These are phyloP conservation scores for Rhabdophis nuchalis DNA, from an alignment of 2,797 vertebrate genomes.

Conservation along the genomic window DNA sequence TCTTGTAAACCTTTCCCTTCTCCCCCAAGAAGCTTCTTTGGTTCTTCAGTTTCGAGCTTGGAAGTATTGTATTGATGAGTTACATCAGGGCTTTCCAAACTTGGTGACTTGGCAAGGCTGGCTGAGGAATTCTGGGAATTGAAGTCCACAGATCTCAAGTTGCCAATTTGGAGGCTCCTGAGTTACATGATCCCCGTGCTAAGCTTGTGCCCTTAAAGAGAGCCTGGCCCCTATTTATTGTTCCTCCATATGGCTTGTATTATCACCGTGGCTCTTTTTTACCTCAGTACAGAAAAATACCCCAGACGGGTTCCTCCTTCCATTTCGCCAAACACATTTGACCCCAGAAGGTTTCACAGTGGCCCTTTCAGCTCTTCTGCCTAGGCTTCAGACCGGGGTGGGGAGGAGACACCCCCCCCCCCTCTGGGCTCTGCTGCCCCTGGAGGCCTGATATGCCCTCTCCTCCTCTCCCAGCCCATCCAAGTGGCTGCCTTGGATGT, in stretches of 20 bases:
- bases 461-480: not conserved
- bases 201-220: not conserved
- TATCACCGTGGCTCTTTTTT: not conserved
- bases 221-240: not conserved
- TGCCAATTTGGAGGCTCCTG: not conserved
- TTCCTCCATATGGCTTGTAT: not conserved
- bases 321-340: not conserved
- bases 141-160: not conserved
- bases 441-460: not conserved
- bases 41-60: not conserved
- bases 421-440: not conserved
- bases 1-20: not conserved
- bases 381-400: not conserved
- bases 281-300: not conserved
- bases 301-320: not conserved
- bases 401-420: not conserved
- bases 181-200: not conserved
- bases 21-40: not conserved
- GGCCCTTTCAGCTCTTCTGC: not conserved
- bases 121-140: not conserved
- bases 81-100: not conserved
- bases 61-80: not conserved
- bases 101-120: too few relatives aligned
- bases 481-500: not conserved
- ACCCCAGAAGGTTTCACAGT: not conserved